Base-by-base conservation (phyloP, 2,888 invertebrate genomes). In the Philonicus albiceps region DNA sequence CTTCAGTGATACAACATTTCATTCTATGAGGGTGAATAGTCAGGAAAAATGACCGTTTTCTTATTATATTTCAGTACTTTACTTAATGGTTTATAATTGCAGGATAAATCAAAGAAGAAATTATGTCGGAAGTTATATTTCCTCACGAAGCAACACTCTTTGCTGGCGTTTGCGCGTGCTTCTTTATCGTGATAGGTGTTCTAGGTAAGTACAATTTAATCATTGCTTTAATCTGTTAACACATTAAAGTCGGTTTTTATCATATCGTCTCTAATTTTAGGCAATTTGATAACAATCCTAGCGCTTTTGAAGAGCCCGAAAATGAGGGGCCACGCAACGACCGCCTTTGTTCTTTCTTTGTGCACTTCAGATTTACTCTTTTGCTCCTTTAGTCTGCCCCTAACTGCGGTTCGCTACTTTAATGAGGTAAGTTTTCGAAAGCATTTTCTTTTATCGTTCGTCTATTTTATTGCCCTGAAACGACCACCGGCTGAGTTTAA, bases 321-420 rank as follows among this genome's bases (percentile, higher is more conserved):
- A 92, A 94, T 97, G 84, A 94, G 96, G 37, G 94, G 94, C 13
- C 96, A 97, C 92, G 97, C 97, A 84, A 97, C 97, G 1, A 97
- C 97, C 3, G 96, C 96, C 89, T 97, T 97, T 92, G 96, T 97
- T 43, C 94, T 97, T 88, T 97, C 97, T 16, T 94, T 97, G 75
- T 96, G 97, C 92, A 94, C 96, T 90, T 97, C 97, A 1, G 97
- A 97, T 92, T 93, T 97, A 85, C 94, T 97, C 87, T 97, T 97
- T 93, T 97, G 97, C 91, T 94, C 95, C 87, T 94, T 97, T 89
- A 97, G 97, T 93, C 93, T 97, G 90, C 97, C 97, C 0, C 93
- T 97, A 88, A 97, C 97, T 0, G 97, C 97, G 27, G 95, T 95
- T 89, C 94, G 97, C 90, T 97, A 96, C 93, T 95, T 96, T 90